Percentiles rank a stretch among this genome's conserved stretches.
These are phyloP conservation scores for Vimba vimba DNA, from an alignment of 2,113 vertebrate species.

Conservation along the genomic window DNA sequence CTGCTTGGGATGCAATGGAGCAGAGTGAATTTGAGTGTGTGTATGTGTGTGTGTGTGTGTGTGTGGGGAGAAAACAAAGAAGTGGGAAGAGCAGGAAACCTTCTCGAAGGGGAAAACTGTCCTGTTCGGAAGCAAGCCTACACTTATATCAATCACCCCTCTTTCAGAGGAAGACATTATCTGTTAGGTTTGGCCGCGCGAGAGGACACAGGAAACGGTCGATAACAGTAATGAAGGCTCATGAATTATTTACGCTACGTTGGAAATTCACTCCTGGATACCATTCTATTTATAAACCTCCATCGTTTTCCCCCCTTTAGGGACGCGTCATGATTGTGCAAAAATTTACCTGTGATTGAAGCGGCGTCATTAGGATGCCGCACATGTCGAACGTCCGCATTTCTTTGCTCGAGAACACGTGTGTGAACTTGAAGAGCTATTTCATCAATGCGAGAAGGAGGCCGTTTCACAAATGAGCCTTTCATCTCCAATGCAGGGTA, in stretches of 20 bases:
- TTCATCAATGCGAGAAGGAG: slow-evolving; percentile 27
- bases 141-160: slow-evolving; percentile 50
- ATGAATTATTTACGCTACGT: slow-evolving; percentile 51
- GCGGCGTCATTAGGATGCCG: background rate
- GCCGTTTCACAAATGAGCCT: slow-evolving; percentile 48
- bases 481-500: slow-evolving; percentile 43
- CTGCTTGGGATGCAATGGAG: slow-evolving; percentile 52
- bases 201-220: slow-evolving; percentile 39
- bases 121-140: background rate
- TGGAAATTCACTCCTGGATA: slow-evolving; percentile 22
- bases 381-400: background rate
- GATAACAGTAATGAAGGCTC: slow-evolving; percentile 50
- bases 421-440: slow-evolving; percentile 13
- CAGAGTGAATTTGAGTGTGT: background rate
- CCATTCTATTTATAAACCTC: slow-evolving; percentile 43
- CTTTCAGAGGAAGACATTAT: slow-evolving; percentile 53
- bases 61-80: slow-evolving; percentile 20
- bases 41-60: background rate
- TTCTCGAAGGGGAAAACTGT: background rate
- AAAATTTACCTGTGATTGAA: background rate
- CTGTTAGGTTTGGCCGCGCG: slow-evolving; percentile 33
- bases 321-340: background rate
- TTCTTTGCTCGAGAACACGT: background rate
- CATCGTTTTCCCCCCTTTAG: background rate
- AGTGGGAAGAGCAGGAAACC: slow-evolving; percentile 12